Base-by-base conservation (phyloP, 2,113 vertebrate species). In the Anolis carolinensis region DNA sequence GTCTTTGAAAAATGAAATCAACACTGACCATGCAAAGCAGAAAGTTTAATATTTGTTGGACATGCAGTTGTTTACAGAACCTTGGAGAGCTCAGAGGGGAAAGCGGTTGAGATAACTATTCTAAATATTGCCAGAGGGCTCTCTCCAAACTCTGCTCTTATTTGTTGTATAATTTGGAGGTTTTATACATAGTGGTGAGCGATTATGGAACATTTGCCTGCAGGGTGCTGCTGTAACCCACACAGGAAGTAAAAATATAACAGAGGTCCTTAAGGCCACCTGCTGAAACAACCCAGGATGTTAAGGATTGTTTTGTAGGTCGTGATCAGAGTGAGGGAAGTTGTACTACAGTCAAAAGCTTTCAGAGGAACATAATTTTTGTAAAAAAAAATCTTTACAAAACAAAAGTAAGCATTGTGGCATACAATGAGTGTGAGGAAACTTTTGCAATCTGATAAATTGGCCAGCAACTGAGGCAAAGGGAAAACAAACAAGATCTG, bases 41-140 rank as follows among this genome's bases (percentile, higher is more conserved):
- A n/a, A 89, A 85, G 70, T 36, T 87, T 80, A 25, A 75, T 88
- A 71, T 86, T 79, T n/a, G 79, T 86, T 90, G 87, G 82, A 82
- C 88, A 82, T 81, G 75, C 2, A 30, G 81, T 82, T 95, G 83
- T 88, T 95, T 94, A 89, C 90, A 91, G 86, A 89, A 91, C 89
- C 85, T 94, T 87, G 86, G 77, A 81, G 92, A 91, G 1, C 79
- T 80, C 48, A 84, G 83, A 50, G 25, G 74, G 88, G 90, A 92
- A 89, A 90, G 89, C 90, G 27, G 75, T 83, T 70, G 67, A 91
- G 75, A 92, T 90, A 85, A 21, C 77, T 87, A 92, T 92, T 84
- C 73, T 87, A 89, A 91, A 91, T 77, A 89, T 25, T 89, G 86
- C 81, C 3, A 86, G 74, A 89, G 70, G 62, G 50, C 62, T 18